phyloP scores from a whole-genome alignment of 1,140 invertebrate species.

The Physella acuta region DNA sequence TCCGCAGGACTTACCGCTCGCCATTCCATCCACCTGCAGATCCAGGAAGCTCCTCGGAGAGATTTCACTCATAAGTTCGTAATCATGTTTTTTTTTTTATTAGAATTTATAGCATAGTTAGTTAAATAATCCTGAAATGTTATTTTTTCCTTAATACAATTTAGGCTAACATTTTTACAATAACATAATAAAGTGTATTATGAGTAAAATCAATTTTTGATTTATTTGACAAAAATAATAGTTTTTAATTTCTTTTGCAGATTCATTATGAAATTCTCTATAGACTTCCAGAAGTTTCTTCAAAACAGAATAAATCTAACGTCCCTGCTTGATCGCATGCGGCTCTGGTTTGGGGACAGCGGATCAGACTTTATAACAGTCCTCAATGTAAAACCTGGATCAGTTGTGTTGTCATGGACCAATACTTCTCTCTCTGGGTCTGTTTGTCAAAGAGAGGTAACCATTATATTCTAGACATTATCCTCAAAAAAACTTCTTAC shows the following conservation, averaged over 20 bases:
- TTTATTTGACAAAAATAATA: no score
- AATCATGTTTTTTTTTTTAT: neutral
- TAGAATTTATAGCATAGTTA: conserved; percentile 28
- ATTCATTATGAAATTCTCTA: conserved; percentile 28
- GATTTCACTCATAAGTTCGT: conserved; percentile 21
- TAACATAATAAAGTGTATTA: no score
- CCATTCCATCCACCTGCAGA: conserved; percentile 27
- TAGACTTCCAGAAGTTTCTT: conserved; percentile 28
- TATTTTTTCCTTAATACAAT: no score
- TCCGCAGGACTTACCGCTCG: conserved; percentile 10
- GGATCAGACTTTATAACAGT: conserved; percentile 22
- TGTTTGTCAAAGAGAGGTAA: conserved; percentile 17
- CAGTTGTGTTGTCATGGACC: conserved; percentile 34
- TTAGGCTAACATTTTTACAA: no score
- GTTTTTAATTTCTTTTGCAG: neutral
- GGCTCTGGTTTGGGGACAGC: conserved; percentile 25
- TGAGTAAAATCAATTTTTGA: no score
- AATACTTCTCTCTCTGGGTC: conserved; percentile 29
- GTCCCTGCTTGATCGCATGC: conserved; percentile 19
- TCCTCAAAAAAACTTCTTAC: no score
- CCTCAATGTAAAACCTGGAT: conserved; percentile 27
- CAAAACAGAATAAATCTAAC: conserved; percentile 22
- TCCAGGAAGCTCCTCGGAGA: conserved; percentile 14
- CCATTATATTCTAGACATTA: neutral
- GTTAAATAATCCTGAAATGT: conserved; percentile 25